A percentile compares a stretch with the other conserved stretches of the same genome.
These are phyloP conservation scores for Scaeva pyrastri DNA, from an alignment of 2,888 invertebrate genomes.

Conservation along the genomic window DNA sequence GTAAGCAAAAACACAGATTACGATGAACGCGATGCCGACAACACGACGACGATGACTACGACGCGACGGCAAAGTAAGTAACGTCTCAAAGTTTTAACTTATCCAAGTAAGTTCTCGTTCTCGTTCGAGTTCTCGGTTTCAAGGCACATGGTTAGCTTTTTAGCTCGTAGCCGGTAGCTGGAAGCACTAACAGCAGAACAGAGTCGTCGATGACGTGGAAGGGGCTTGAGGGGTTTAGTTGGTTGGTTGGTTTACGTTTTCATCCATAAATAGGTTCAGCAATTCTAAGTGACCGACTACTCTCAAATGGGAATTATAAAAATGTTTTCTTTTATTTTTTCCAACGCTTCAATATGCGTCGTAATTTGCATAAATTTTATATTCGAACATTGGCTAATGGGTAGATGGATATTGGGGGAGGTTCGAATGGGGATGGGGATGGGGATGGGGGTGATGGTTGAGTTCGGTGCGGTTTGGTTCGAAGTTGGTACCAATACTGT, in stretches of 20 bases:
- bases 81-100: conserved; percentile 19
- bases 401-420: neutral
- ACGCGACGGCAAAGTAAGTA: neutral
- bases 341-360: conserved; percentile 64
- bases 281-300: conserved; percentile 51
- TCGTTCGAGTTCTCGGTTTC: conserved; percentile 23
- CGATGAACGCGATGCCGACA: too few species aligned
- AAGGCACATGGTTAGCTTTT: conserved; percentile 38
- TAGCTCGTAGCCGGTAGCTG: too few species aligned
- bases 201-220: neutral
- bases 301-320: conserved; percentile 35
- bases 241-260: conserved; percentile 28
- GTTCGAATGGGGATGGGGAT: neutral
- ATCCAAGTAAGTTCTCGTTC: conserved; percentile 20
- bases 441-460: neutral
- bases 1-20: conserved; percentile 36
- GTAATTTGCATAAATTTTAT: conserved; percentile 70
- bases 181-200: neutral
- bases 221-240: neutral
- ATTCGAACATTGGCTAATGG: conserved; percentile 37
- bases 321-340: conserved; percentile 36
- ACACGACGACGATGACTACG: neutral
- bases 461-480: neutral
- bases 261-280: conserved; percentile 62
- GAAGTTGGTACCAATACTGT: conserved; percentile 11